phyloP scores from a whole-genome alignment of 1,140 invertebrate genomes.

The Drosophila littoralis region DNA sequence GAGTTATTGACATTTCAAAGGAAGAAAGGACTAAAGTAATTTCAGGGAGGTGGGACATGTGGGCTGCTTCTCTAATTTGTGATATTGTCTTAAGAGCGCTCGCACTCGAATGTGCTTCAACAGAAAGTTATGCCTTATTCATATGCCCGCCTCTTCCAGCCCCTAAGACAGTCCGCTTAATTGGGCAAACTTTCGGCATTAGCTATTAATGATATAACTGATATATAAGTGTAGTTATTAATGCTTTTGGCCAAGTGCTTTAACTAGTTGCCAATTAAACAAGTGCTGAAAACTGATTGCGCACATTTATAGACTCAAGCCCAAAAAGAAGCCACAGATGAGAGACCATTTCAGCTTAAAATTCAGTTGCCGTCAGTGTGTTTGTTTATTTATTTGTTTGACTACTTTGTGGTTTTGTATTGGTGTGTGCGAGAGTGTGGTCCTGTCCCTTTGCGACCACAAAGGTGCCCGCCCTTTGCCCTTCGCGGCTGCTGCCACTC shows the following conservation, averaged over 20 bases:
- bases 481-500: slow-evolving; percentile 14
- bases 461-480: slow-evolving; percentile 23
- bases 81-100: not conserved
- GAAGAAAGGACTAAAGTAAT: too few species aligned
- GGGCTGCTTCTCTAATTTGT: not conserved
- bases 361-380: slow-evolving; percentile 26
- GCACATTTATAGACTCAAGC: slow-evolving; percentile 10
- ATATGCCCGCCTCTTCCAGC: not conserved
- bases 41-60: too few species aligned
- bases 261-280: slow-evolving; percentile 15
- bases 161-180: not conserved
- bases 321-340: slow-evolving; percentile 9
- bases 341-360: slow-evolving; percentile 28
- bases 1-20: too few species aligned
- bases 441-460: slow-evolving; percentile 49
- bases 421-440: not conserved
- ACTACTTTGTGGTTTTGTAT: slow-evolving; percentile 31
- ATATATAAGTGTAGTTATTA: slow-evolving; percentile 22
- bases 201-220: slow-evolving; percentile 11
- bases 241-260: slow-evolving; percentile 10
- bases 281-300: slow-evolving; percentile 18
- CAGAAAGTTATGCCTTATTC: slow-evolving; percentile 3
- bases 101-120: not conserved
- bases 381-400: slow-evolving; percentile 40
- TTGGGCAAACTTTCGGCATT: slow-evolving; percentile 9